Base-by-base conservation (phyloP, 1,140 invertebrate genomes). In the Meteorus sp. region DNA sequence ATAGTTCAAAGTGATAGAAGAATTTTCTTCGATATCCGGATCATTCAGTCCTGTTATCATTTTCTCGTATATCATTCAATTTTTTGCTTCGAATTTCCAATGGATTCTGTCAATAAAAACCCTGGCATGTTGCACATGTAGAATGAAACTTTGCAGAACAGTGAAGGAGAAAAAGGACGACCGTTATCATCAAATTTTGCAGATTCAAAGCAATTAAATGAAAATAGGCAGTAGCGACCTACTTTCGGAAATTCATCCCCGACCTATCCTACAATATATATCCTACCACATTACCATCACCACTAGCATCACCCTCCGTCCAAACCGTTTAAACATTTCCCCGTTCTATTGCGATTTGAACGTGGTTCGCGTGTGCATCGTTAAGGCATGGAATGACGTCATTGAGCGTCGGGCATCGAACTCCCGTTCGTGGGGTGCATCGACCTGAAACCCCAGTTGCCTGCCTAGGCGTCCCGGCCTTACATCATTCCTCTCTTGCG, bases 371-470 rank as follows among this genome's bases (percentile, higher is more conserved):
- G 50, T 41, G 47, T 45, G 48, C 54, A 55, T 41, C 29, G 17
- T 56, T 19, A 58, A 60, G 59, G 51, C 59, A 61, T 20, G 55
- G 68, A 72, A 74, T 78, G 75, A 78, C 76, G 76, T 77, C 75
- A 78, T 72, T 45, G 68, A 67, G 66, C 62, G 65, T 66, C 66
- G 75, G 71, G 65, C 75, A 67, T 70, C 75, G 75, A 76, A 78
- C 76, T n/a, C 61, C 63, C 47, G 58, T 64, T 65, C 66, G 63
- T 61, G 61, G 63, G 64, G 76, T 74, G 73, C 72, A 76, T 74
- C 73, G 73, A 75, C 74, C 75, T 74, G 68, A 73, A 76, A 74
- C 57, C 71, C 69, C 65, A 70, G 69, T 73, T 71, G 66, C 71
- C 39, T 52, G 58, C 45, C 64, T 63, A 64, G 64, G 62, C 63